Percentiles rank a stretch among this genome's conserved stretches.
Conservation (phyloP, 2,797 vertebrate species). For the Sebastes matsubarae region DNA sequence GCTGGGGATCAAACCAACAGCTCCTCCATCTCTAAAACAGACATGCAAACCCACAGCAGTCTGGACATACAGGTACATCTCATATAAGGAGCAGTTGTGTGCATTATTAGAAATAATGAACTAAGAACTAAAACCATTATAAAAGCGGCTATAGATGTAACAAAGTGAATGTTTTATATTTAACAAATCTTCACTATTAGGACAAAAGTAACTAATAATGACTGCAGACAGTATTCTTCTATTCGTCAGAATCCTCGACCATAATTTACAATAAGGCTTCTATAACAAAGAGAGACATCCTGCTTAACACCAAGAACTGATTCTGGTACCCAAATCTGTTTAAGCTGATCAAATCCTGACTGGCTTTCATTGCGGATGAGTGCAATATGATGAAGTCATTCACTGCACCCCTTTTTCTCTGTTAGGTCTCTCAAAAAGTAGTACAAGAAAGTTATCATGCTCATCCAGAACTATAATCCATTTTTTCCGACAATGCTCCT, state of each 20-base stretch:
- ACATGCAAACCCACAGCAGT: neutral
- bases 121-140: neutral
- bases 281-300: neutral
- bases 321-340: slow-evolving; percentile 41
- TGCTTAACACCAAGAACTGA: slow-evolving; percentile 24
- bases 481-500: slow-evolving; percentile 36
- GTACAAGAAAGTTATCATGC: slow-evolving; percentile 33
- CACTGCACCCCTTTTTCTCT: slow-evolving; percentile 6
- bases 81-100: neutral
- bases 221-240: neutral
- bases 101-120: neutral
- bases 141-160: neutral
- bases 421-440: slow-evolving; percentile 27
- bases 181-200: neutral
- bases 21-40: neutral
- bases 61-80: neutral
- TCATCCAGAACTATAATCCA: slow-evolving; percentile 43
- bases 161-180: neutral
- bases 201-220: neutral
- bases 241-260: slow-evolving; percentile 9
- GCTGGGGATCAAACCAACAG: neutral
- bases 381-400: slow-evolving; percentile 25
- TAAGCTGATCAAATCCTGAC: slow-evolving; percentile 45
- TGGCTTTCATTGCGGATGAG: slow-evolving; percentile 36
- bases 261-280: slow-evolving; percentile 15